These are phyloP conservation scores for Heliconius nattereri DNA, from an alignment of 1,140 invertebrate species.

Conservation along the genomic window DNA sequence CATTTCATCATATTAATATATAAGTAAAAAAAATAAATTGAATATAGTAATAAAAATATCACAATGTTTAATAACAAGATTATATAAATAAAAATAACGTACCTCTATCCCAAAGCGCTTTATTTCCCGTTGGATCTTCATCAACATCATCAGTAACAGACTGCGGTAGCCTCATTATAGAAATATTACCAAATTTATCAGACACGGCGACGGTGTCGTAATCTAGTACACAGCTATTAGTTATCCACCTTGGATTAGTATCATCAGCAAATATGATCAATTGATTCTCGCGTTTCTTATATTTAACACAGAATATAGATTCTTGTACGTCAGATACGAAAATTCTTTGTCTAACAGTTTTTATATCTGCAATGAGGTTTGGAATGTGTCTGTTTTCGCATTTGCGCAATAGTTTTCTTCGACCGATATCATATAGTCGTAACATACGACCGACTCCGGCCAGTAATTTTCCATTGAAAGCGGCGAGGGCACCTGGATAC, in stretches of 20 bases:
- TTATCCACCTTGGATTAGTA: conserved; percentile 97
- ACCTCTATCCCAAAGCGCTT: conserved; percentile 98
- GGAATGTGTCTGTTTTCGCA: conserved; percentile 99
- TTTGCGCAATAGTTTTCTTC: conserved; percentile 96
- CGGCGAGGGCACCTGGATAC: conserved; percentile 92
- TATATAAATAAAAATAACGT: conserved; percentile 22
- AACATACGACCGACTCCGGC: conserved; percentile 96
- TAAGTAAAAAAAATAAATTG: too few relatives aligned
- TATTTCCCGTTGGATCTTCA: conserved; percentile 99
- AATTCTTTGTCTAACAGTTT: conserved; percentile 95
- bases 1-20: conserved; percentile 62
- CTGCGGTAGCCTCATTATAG: conserved; percentile 93
- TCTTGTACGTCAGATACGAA: conserved; percentile 98
- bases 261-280: conserved; percentile 99
- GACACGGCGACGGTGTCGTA: conserved; percentile 97
- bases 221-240: conserved; percentile 95
- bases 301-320: conserved; percentile 97
- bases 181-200: conserved; percentile 99
- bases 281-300: conserved; percentile 98
- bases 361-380: conserved; percentile 95
- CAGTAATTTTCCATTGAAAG: conserved; percentile 95
- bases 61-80: too few relatives aligned
- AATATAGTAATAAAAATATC: too few relatives aligned
- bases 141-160: conserved; percentile 98
- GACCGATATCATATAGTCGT: conserved; percentile 96